These are phyloP conservation scores for Podabrus alpinus DNA, from an alignment of 2,888 invertebrate species.

Conservation along the genomic window DNA sequence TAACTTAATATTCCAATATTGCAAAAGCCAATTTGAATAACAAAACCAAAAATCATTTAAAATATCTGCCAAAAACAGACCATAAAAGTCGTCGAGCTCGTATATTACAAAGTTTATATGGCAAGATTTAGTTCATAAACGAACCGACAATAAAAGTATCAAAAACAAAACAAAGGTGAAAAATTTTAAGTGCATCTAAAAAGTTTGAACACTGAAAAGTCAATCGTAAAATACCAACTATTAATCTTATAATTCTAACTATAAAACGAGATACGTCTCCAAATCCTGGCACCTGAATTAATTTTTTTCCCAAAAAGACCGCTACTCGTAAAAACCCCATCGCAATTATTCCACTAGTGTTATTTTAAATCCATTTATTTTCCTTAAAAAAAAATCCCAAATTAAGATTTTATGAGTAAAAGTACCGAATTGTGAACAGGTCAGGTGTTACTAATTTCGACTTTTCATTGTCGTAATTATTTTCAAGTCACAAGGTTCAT, in stretches of 20 bases:
- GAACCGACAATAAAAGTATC: constrained; percentile 53
- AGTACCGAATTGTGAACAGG: neutral
- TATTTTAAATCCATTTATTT: neutral
- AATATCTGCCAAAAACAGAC: constrained; percentile 31
- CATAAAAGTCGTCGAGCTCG: constrained; percentile 54
- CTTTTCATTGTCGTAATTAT: neutral
- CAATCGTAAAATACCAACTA: constrained; percentile 47
- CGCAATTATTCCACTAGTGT: neutral
- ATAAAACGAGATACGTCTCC: constrained; percentile 43
- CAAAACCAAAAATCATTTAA: constrained; percentile 14
- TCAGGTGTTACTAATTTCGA: neutral
- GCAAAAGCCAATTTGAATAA: constrained; percentile 1
- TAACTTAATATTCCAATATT: constrained; percentile 9
- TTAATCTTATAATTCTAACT: constrained; percentile 48
- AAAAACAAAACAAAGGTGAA: constrained; percentile 54
- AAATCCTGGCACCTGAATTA: constrained; percentile 14
- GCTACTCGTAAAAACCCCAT: neutral
- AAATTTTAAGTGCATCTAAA: constrained; percentile 54
- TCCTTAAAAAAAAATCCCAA: neutral
- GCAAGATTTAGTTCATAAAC: constrained; percentile 51
- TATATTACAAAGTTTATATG: constrained; percentile 57
- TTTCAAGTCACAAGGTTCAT: neutral
- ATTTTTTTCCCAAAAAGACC: neutral
- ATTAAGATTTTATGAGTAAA: neutral
- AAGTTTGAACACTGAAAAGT: constrained; percentile 48